Evolutionary conservation across 2,797 vertebrate species (phyloP).

Genomic region (Sebastes iracundus): DNA sequence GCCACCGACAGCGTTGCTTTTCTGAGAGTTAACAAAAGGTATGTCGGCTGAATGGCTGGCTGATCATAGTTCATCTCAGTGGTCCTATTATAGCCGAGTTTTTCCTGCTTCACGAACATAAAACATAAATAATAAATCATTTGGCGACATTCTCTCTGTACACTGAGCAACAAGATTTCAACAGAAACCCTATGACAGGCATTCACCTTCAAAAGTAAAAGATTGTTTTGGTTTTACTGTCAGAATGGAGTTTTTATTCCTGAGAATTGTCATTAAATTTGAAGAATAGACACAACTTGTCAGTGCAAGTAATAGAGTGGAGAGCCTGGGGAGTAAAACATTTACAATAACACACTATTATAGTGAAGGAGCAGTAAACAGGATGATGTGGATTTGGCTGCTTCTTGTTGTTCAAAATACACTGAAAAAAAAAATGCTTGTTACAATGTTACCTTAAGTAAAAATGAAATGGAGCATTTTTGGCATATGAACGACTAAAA

Average conservation of each 20-base stretch:
- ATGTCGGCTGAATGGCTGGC: background rate
- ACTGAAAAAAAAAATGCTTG: background rate
- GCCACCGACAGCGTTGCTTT: slow-evolving; percentile 29
- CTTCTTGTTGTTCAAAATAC: background rate
- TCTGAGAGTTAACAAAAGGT: slow-evolving; percentile 23
- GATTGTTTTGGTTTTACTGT: background rate
- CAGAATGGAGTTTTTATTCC: background rate
- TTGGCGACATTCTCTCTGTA: background rate
- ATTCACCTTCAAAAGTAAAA: background rate
- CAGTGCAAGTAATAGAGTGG: background rate
- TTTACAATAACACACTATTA: background rate
- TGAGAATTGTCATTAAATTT: background rate
- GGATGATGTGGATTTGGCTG: background rate
- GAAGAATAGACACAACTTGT: background rate
- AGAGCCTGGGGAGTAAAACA: background rate
- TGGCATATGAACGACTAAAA: background rate
- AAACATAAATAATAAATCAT: slow-evolving; percentile 34
- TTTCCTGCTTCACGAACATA: background rate
- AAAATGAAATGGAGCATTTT: background rate
- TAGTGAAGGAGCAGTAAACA: background rate
- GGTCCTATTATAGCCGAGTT: background rate
- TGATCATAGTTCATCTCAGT: slow-evolving; percentile 4
- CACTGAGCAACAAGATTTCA: background rate
- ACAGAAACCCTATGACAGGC: background rate
- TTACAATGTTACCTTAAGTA: background rate